Base-by-base conservation (phyloP, 2,113 vertebrate genomes). In the Brachypodius melanocephalos region DNA sequence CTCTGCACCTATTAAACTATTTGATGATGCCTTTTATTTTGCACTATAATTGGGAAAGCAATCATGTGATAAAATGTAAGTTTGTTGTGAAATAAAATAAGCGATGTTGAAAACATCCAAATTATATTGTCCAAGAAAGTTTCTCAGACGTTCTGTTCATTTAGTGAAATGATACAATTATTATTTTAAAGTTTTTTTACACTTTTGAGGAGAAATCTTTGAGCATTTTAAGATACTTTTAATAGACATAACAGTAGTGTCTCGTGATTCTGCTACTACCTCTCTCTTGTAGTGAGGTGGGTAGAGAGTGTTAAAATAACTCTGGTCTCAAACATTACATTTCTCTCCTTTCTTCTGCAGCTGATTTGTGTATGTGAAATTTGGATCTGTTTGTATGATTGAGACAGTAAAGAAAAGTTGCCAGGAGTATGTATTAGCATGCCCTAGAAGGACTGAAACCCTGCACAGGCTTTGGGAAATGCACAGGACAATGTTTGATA, bases 11-110 rank as follows among this genome's bases (percentile, higher is more conserved):
- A 97, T 98, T 98, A 98, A 97, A 97, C 76, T 97, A 97, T 96
- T 97, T 98, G 97, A 98, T 97, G 96, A 96, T 97, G 89, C 94
- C 90, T 98, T 97, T 97, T 98, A 98, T 98, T 98, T 97, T 97
- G 76, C 89, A 88, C 85, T 96, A 96, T 98, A 98, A 97, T 98
- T 98, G 97, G 94, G 90, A 97, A 97, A 95, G 96, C 96, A 97
- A 94, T 97, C 96, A 84, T 97, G 97, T 98, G 97, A 97, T 98
- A 94, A 97, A 97, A 95, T 90, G 61, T 94, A 97, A 96, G 84
- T 97, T 97, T 94, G 79, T 90, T 95, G 83, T 94, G 89, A 97
- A 97, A 97, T 96, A 95, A 95, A 95, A 95, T 59, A 96, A 95
- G 73, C 8, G 17, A 86, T 69, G 78, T 92, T 92, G 96, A 96